These are phyloP conservation scores for Rhingia campestris DNA, from an alignment of 2,888 invertebrate species.

Conservation along the genomic window DNA sequence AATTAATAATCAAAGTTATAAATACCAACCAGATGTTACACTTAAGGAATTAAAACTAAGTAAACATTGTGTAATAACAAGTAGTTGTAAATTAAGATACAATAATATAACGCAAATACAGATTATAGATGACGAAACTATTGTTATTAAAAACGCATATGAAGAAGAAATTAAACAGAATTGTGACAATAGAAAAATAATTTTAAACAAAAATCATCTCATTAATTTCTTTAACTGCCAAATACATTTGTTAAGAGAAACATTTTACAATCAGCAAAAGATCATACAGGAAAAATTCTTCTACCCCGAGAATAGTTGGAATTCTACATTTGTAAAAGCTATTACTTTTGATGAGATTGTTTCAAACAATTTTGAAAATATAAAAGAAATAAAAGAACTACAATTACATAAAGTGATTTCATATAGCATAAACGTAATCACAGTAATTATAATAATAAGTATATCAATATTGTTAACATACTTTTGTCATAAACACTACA, in stretches of 20 bases:
- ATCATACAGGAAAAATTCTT: background rate
- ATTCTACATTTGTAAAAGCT: slow-evolving; percentile 5
- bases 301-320: slow-evolving; percentile 2
- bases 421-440: slow-evolving; percentile 8
- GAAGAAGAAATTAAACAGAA: too few species aligned
- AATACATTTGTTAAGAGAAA: too few species aligned
- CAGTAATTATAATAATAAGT: slow-evolving; percentile 11
- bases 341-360: slow-evolving; percentile 8
- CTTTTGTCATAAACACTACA: too few species aligned
- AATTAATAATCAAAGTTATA: background rate
- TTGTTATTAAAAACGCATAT: too few species aligned
- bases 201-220: too few species aligned
- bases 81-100: too few species aligned
- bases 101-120: too few species aligned
- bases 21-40: background rate
- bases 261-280: background rate
- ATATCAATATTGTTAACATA: too few species aligned
- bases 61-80: too few species aligned
- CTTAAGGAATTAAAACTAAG: background rate
- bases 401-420: slow-evolving; percentile 9
- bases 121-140: too few species aligned
- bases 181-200: background rate
- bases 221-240: too few species aligned
- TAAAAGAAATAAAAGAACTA: slow-evolving; percentile 7
- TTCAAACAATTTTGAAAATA: slow-evolving; percentile 1